Percentiles rank a stretch among this genome's conserved stretches.
phyloP scores from a whole-genome alignment of 2,797 vertebrate species.

The Cuniculus paca region DNA sequence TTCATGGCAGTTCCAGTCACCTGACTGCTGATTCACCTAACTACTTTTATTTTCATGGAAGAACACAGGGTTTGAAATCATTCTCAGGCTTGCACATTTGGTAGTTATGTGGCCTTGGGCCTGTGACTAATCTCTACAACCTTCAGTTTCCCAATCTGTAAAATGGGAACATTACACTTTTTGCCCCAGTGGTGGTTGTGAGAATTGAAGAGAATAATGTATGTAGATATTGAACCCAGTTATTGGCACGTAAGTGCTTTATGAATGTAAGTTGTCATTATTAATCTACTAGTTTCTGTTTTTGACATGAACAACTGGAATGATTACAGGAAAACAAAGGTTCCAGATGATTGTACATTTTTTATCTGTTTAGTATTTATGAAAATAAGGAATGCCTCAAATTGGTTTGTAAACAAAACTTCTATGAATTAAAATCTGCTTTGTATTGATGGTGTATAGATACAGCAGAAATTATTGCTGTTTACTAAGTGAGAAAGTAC shows the following conservation, averaged over 20 bases:
- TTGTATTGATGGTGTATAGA: neutral
- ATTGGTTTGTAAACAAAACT: constrained; percentile 16
- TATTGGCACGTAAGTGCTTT: constrained; percentile 45
- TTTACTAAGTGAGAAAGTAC: neutral
- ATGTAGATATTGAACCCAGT: neutral
- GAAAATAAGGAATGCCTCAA: neutral
- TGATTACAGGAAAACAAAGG: neutral
- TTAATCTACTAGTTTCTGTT: constrained; percentile 17
- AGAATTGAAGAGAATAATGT: neutral
- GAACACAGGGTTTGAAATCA: constrained; percentile 22
- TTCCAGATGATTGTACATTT: neutral
- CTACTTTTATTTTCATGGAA: neutral
- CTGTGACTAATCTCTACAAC: neutral
- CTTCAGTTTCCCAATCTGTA: constrained; percentile 1
- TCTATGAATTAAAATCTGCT: neutral
- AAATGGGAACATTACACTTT: neutral
- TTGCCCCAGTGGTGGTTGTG: neutral
- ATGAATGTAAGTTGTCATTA: neutral
- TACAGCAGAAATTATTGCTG: neutral
- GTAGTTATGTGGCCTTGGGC: neutral
- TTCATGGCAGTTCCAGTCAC: neutral
- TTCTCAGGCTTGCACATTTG: neutral
- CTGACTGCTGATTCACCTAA: neutral
- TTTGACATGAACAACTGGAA: constrained; percentile 14
- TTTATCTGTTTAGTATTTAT: neutral